Base-by-base conservation (phyloP, 2,113 vertebrate genomes). In the Pithys albifrons region DNA sequence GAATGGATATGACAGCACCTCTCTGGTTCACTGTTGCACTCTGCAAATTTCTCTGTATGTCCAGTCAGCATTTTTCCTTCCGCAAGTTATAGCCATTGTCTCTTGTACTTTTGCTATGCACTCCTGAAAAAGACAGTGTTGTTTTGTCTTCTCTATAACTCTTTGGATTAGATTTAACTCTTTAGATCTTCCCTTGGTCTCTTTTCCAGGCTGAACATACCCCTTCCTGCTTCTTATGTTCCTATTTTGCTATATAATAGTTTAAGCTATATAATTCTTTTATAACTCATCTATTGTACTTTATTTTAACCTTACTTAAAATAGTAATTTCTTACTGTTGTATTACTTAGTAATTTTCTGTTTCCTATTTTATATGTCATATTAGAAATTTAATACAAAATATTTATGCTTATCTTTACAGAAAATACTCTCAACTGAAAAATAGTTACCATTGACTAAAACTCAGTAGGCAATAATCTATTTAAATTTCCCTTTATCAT, bases 21-120 rank as follows among this genome's bases (percentile, higher is more conserved):
- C 12, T 58, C n/a, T 52, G 33, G 12, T 39, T 51, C 37, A 12
- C 28, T 29, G 37, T 19, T 46, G 28, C 33, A 58, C 17, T 22
- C 18, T 39, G 13, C 6, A 55, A 64, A 43, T 43, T 71, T 71
- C 58, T 70, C 43, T 4, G 2, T n/a, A 25, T 20, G 14, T 28
- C 46, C 51, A 41, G 22, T 57, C 48, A 81, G 31, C 35, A 22
- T 37, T 61, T 49, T 79, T 48, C 73, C 14, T 62, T 55, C n/a
- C 0, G 0, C 73, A 48, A 48, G 29, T n/a, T 65, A 43, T 58
- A 46, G 37, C n/a, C 0, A 1, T 43, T 61, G 35, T 31, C 46
- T 67, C 54, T 52, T 73, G 16, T 35, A 43, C 37, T 74, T 79
- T 85, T 74, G 61, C 55, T 74, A 6, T 24, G 28, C 20, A 24